These are phyloP conservation scores for Hypotaenidia okinawae DNA, from an alignment of 2,797 vertebrate genomes.

Conservation along the genomic window DNA sequence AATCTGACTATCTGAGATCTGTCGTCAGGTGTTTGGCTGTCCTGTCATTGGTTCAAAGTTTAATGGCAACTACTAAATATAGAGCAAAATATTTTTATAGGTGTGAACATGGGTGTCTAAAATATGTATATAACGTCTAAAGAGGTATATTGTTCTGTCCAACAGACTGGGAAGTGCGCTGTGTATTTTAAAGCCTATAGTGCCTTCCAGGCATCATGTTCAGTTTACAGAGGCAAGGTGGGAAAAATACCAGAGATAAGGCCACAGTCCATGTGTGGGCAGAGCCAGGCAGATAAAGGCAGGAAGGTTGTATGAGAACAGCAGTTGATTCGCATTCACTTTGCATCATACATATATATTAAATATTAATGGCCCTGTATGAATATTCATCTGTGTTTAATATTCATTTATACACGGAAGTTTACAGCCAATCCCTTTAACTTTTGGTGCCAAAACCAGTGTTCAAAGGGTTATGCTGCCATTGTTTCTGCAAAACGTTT, in stretches of 20 bases:
- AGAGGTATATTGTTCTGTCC: not conserved
- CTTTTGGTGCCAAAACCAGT: constrained; percentile 30
- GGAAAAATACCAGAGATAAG: not conserved
- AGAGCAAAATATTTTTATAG: not conserved
- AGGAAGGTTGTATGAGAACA: not conserved
- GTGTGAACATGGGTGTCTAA: not conserved
- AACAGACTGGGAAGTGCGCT: not conserved
- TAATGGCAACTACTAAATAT: not conserved
- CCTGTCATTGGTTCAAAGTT: not conserved
- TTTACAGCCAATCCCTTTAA: not conserved
- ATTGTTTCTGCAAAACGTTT: constrained; percentile 47
- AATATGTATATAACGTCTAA: not conserved
- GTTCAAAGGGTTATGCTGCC: constrained; percentile 31
- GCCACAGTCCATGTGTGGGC: not conserved
- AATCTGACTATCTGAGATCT: not conserved
- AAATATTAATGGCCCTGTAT: not conserved
- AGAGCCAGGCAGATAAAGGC: not conserved
- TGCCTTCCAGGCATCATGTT: not conserved
- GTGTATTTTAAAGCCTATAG: not conserved
- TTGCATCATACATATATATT: not conserved
- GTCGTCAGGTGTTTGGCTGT: not conserved
- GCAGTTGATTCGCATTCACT: constrained; percentile 16
- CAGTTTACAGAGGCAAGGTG: not conserved
- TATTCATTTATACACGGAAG: constrained; percentile 36
- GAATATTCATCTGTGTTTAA: constrained; percentile 53